phyloP scores from a whole-genome alignment of 2,797 vertebrate species.

The Sebastes umbrosus region DNA sequence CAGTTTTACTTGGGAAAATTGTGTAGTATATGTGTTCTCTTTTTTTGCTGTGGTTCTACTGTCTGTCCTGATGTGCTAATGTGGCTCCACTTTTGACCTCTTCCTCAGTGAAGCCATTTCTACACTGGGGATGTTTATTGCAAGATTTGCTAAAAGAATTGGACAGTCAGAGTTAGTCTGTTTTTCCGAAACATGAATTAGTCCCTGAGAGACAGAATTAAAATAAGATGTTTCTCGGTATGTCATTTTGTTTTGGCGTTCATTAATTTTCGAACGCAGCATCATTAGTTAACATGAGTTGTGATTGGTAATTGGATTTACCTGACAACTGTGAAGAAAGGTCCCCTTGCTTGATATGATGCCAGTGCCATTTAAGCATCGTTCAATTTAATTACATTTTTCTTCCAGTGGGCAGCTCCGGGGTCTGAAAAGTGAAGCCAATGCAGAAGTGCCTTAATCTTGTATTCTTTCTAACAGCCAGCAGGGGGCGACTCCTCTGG shows the following conservation, averaged over 20 bases:
- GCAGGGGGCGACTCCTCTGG: too few relatives aligned
- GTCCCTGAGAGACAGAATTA: constrained; percentile 12
- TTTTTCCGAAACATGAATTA: constrained; percentile 7
- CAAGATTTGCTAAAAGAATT: neutral
- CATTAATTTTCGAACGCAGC: neutral
- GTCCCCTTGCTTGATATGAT: neutral
- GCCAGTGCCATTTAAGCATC: neutral
- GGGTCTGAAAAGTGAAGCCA: neutral
- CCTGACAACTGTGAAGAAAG: neutral
- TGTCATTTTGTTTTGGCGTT: constrained; percentile 1
- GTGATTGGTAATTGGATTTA: constrained; percentile 6
- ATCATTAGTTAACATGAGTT: neutral
- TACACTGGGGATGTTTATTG: neutral
- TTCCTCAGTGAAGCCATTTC: neutral
- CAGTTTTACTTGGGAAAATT: constrained; percentile 13
- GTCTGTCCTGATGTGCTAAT: neutral
- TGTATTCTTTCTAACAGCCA: neutral
- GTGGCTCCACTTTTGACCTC: constrained; percentile 1
- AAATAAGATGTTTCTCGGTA: constrained; percentile 1
- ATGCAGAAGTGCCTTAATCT: neutral
- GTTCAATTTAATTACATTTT: neutral
- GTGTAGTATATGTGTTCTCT: neutral
- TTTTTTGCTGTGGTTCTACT: neutral
- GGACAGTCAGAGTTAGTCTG: neutral
- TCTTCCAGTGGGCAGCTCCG: neutral